phyloP scores from a whole-genome alignment of 92 coral and sea anemone species.

The Bergia puertoricense region DNA sequence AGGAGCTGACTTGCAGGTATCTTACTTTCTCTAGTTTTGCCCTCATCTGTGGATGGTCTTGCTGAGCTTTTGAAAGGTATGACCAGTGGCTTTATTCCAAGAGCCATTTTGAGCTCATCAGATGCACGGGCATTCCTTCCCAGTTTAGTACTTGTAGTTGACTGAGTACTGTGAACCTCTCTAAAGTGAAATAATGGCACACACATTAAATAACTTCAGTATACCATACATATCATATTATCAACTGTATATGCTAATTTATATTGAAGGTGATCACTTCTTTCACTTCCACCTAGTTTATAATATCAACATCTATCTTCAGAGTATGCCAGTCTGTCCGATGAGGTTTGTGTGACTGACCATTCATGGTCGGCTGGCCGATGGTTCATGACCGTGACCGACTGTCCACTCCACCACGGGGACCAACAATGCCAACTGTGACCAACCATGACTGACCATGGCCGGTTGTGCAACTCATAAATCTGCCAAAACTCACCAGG shows the following conservation, averaged over 20 bases:
- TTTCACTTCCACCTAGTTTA: not conserved
- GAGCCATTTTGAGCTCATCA: constrained; percentile 47
- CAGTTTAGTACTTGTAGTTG: not conserved
- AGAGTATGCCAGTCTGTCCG: no score
- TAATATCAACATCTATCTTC: no score
- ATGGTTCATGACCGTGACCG: no score
- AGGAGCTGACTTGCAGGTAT: not conserved
- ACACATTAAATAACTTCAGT: not conserved
- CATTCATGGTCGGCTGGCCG: no score
- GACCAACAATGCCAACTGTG: no score
- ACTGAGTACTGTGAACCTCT: not conserved
- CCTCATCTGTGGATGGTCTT: not conserved
- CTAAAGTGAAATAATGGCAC: not conserved
- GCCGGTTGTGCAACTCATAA: no score
- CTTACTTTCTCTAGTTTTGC: not conserved
- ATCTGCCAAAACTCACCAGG: no score
- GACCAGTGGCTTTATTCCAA: constrained; percentile 17
- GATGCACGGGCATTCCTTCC: constrained; percentile 40
- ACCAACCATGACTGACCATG: no score
- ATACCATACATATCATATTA: not conserved
- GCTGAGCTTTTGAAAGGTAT: not conserved
- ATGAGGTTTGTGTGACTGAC: no score
- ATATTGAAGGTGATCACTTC: not conserved
- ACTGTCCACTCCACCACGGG: no score
- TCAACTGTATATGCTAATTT: not conserved